phyloP scores from a whole-genome alignment of 2,113 vertebrate species.

The Prunella fulvescens region DNA sequence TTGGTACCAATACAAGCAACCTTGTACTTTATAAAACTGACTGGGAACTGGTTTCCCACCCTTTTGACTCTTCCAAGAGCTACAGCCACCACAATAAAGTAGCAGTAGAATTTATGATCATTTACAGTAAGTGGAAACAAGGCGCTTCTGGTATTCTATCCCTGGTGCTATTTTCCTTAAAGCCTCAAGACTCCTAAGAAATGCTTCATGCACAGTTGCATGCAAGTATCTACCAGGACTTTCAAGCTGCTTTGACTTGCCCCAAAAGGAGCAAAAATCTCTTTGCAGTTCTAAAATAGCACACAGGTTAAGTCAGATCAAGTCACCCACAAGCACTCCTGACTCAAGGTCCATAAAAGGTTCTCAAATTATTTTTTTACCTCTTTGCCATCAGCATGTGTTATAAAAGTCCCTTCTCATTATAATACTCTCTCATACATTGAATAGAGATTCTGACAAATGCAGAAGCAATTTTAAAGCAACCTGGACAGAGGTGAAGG shows the following conservation, averaged over 20 bases:
- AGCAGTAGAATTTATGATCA: constrained; percentile 45
- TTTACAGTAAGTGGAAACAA: constrained; percentile 55
- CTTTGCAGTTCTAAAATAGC: not conserved
- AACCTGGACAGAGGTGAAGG: not conserved
- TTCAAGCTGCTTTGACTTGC: not conserved
- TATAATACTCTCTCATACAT: not conserved
- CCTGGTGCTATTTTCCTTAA: not conserved
- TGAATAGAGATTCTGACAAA: not conserved
- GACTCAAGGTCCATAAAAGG: not conserved
- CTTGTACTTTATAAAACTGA: constrained; percentile 38
- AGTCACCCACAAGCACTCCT: not conserved
- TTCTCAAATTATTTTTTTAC: not conserved
- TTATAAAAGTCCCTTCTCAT: not conserved
- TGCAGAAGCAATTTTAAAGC: not conserved
- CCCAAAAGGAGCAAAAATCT: not conserved
- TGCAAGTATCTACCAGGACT: not conserved
- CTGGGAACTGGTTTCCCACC: constrained; percentile 6
- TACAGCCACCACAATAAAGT: constrained; percentile 50
- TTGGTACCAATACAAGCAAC: constrained; percentile 53
- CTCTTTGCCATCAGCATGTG: not conserved
- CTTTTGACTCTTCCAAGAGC: constrained; percentile 34
- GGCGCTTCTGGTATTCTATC: not conserved
- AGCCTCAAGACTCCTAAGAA: not conserved
- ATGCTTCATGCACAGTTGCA: not conserved
- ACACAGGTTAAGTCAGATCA: not conserved